Evolutionary conservation across 2,797 vertebrate genomes (phyloP).

Genomic region (Lacerta viridis): DNA sequence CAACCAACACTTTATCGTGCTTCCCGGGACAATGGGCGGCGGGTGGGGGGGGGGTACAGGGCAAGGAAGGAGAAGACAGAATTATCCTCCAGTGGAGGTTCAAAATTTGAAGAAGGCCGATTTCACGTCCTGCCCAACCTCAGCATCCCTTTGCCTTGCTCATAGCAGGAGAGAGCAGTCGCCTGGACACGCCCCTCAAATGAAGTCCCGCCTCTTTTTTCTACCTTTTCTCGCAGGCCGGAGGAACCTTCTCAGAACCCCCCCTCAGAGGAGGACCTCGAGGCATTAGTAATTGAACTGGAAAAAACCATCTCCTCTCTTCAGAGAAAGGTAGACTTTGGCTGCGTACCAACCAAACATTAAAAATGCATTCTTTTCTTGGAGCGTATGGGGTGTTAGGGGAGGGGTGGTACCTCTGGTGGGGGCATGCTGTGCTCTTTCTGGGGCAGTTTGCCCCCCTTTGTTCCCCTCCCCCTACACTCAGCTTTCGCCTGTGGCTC

Average conservation of each 20-base stretch:
- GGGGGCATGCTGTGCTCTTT: no score
- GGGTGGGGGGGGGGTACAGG: no score
- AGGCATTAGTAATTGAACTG: slow-evolving; percentile 68
- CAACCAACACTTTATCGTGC: background rate
- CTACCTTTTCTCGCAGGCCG: slow-evolving; percentile 37
- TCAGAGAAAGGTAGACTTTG: slow-evolving; percentile 69
- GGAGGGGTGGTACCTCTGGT: no score
- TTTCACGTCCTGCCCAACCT: background rate
- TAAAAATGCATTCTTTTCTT: no score
- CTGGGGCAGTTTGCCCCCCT: no score
- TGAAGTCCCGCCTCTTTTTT: slow-evolving; percentile 35
- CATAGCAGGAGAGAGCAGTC: background rate
- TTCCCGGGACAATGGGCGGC: no score
- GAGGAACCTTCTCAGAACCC: background rate
- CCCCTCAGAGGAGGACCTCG: slow-evolving; percentile 57
- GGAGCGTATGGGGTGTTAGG: no score
- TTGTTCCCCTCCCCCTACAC: no score
- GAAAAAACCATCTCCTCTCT: slow-evolving; percentile 70
- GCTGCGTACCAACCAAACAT: no score
- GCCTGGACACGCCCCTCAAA: background rate
- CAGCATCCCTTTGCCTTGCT: background rate
- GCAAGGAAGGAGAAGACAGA: background rate
- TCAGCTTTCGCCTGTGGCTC: no score
- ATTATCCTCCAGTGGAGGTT: background rate
- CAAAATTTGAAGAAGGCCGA: no score